Conservation (phyloP, 2,797 vertebrate genomes). For the Gallinago nigripennis region DNA sequence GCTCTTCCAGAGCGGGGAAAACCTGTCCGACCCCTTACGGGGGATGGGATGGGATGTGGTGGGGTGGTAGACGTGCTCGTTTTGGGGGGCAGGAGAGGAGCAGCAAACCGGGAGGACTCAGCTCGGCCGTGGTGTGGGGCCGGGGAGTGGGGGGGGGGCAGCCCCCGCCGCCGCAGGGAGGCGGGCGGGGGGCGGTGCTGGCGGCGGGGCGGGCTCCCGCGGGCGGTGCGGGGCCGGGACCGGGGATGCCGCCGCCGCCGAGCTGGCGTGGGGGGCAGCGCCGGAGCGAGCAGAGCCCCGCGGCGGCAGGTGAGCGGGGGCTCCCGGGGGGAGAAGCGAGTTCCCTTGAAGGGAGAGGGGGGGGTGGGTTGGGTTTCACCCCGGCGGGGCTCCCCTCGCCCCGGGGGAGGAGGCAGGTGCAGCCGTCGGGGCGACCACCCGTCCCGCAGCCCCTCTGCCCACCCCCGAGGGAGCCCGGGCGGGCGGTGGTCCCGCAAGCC, state of each 20-base stretch:
- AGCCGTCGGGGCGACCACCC: neutral
- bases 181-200: neutral
- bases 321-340: neutral
- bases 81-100: fast-evolving
- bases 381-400: neutral
- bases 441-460: neutral
- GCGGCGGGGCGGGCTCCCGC: neutral
- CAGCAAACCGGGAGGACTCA: fast-evolving
- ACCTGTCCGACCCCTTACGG: neutral
- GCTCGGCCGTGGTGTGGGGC: too few species aligned
- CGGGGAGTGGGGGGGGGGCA: neutral
- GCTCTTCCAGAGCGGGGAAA: neutral
- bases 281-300: neutral
- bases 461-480: too few species aligned
- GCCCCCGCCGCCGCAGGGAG: neutral
- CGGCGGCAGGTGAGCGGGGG: neutral
- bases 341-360: too few species aligned
- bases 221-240: neutral
- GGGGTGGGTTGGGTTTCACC: too few species aligned
- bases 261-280: neutral
- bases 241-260: neutral
- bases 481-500: neutral
- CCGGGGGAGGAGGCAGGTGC: neutral
- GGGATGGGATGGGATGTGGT: too few species aligned
- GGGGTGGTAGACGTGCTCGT: neutral